A percentile compares a stretch with the other conserved stretches of the same genome.
Evolutionary conservation across 2,888 invertebrate genomes (phyloP).

Genomic region (Drosophila birchii): DNA sequence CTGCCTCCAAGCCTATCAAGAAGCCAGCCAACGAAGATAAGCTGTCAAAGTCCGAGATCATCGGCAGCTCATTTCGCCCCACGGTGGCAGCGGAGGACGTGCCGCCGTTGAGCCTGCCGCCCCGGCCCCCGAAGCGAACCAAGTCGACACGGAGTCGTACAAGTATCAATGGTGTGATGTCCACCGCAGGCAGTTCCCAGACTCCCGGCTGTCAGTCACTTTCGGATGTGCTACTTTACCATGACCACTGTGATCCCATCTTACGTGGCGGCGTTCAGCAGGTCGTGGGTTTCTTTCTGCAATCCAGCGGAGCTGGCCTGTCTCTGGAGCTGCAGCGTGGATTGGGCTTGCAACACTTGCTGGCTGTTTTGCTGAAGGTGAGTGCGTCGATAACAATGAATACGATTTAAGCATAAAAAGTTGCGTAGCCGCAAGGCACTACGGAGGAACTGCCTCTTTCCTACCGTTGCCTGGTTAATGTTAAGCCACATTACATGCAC

Average conservation of each 20-base stretch:
- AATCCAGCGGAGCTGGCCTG: slow-evolving; percentile 68
- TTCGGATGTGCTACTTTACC: slow-evolving; percentile 82
- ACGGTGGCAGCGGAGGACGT: slow-evolving; percentile 72
- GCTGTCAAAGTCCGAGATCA: slow-evolving; percentile 83
- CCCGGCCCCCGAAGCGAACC: slow-evolving; percentile 79
- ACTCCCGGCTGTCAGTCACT: slow-evolving; percentile 52
- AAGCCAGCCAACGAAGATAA: slow-evolving; percentile 41
- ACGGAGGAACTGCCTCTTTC: not conserved
- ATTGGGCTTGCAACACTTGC: slow-evolving; percentile 79
- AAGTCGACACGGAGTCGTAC: slow-evolving; percentile 76
- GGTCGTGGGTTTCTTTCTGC: slow-evolving; percentile 83
- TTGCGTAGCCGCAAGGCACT: slow-evolving; percentile 16
- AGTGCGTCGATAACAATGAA: slow-evolving; percentile 40
- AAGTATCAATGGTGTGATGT: not conserved
- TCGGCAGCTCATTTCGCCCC: slow-evolving; percentile 61
- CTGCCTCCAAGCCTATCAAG: slow-evolving; percentile 29
- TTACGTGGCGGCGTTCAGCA: slow-evolving; percentile 84
- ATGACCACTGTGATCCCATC: slow-evolving; percentile 84
- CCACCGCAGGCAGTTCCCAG: slow-evolving; percentile 7
- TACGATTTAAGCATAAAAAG: slow-evolving; percentile 4
- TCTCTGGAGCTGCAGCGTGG: slow-evolving; percentile 54
- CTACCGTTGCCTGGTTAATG: slow-evolving; percentile 15
- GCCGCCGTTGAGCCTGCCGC: slow-evolving; percentile 69
- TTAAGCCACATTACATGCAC: slow-evolving; percentile 30
- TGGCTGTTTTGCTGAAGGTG: slow-evolving; percentile 83